Evolutionary conservation across 2,888 invertebrate genomes (phyloP).

Genomic region (Periphyllus acericola): DNA sequence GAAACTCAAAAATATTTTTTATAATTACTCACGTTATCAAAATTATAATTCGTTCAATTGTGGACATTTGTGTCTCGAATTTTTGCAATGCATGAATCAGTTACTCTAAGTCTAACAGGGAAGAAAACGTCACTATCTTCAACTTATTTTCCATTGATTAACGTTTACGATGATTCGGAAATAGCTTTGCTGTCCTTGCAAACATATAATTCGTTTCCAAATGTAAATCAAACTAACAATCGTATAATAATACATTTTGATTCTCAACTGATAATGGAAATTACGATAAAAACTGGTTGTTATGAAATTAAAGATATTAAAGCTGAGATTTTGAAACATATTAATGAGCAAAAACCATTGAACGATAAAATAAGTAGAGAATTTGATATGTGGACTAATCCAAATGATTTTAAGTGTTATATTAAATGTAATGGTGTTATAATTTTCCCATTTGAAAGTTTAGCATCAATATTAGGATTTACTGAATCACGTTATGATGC

Average conservation of each 20-base stretch:
- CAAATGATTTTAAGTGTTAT: not conserved
- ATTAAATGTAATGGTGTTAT: not conserved
- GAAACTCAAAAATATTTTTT: conserved; percentile 4
- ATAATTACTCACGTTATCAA: not conserved
- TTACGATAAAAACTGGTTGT: not conserved
- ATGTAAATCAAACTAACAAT: not conserved
- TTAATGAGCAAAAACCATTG: not conserved
- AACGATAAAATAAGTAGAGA: not conserved
- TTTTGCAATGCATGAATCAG: not conserved
- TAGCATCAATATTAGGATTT: not conserved
- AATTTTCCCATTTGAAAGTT: not conserved
- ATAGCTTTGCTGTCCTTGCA: not conserved
- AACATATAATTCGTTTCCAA: not conserved
- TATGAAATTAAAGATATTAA: not conserved
- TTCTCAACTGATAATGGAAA: not conserved
- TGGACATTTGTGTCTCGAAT: not conserved
- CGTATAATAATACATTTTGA: not conserved
- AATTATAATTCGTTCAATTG: not conserved
- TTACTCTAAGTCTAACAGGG: not conserved
- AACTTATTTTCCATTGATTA: not conserved
- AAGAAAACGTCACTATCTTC: not conserved
- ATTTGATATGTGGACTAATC: no score
- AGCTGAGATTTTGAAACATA: not conserved
- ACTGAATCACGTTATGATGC: no score
- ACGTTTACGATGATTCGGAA: not conserved